These are phyloP conservation scores for Champsocephalus esox DNA, from an alignment of 2,797 vertebrate species.

Conservation along the genomic window DNA sequence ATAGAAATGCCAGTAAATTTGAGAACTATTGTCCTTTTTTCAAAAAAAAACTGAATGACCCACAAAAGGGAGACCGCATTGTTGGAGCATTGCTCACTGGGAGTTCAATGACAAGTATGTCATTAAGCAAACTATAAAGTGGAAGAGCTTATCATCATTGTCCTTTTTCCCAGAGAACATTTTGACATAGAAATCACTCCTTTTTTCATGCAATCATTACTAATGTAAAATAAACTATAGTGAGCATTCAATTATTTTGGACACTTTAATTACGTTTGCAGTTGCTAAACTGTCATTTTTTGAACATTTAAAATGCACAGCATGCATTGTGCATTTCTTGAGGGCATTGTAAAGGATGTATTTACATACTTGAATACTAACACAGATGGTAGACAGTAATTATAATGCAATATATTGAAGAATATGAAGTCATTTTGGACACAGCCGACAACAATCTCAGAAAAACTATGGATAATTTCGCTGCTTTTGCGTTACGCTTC, in stretches of 20 bases:
- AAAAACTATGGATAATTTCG: not conserved
- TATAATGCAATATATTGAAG: not conserved
- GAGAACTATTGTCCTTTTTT: not conserved
- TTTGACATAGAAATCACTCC: not conserved
- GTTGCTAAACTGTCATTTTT: too few species aligned
- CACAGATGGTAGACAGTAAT: not conserved
- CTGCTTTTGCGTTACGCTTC: not conserved
- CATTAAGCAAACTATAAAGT: not conserved
- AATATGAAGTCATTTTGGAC: not conserved
- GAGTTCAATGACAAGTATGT: not conserved
- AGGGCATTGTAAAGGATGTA: too few species aligned
- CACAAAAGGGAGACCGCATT: not conserved
- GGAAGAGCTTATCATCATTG: not conserved
- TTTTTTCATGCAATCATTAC: not conserved
- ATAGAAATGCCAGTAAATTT: not conserved
- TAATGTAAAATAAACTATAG: too few species aligned
- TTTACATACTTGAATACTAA: not conserved
- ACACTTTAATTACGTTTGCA: too few species aligned
- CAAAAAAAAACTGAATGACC: conserved; percentile 1
- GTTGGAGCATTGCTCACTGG: not conserved
- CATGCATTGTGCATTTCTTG: too few species aligned
- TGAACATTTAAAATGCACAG: too few species aligned
- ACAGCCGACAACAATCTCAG: too few species aligned
- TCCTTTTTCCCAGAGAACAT: not conserved
- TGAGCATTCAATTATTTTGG: not conserved